Evolutionary conservation across 2,113 vertebrate genomes (phyloP), one percentile per base, ranked within the genome.

Genomic region (Athene cunicularia): DNA sequence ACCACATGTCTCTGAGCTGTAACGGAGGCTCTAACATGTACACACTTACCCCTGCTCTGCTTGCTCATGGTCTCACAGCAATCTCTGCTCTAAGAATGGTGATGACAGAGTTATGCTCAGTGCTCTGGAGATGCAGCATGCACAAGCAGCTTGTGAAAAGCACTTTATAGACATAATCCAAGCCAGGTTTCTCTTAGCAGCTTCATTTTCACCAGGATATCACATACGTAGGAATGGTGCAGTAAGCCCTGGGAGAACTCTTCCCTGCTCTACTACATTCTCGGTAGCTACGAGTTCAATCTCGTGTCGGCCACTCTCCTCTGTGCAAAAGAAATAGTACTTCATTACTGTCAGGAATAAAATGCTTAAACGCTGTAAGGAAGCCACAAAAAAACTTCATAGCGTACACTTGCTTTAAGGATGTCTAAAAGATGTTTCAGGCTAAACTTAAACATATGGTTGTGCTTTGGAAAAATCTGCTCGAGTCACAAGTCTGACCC

Each of bases 121-220:
- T 9, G 0, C 77, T 35, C 70, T n/a, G 92, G n/a, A 84, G 56
- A 15, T 6, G 73, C 75, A 39, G 62, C 60, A 8, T 0, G 49
- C 60, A 47, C 33, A 16, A 76, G 41, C 75, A 76, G 79, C 74
- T 73, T 11, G 52, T 8, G 70, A 86, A 83, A 88, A 76, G 80
- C 6, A 0, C 58, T 58, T 74, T 5, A 3, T 5, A 3, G 12
- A 19, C 30, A 9, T 0, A 49, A 86, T 27, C 72, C 88, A 13
- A 86, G 86, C 32, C 86, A 94, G 80, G 39, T 16, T 86, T 49
- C 88, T 64, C 77, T 73, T 26, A 64, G 77, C 88, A 75, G 85
- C 47, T 88, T 72, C 66, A 2, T 77, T 72, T 88, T 82, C 88
- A 75, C 4, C 6, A 8, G 64, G 70, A 7, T 53, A 67, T 75